Evolutionary conservation across 2,888 invertebrate species (phyloP).

Genomic region (Imbricaverruca yamaguchii): DNA sequence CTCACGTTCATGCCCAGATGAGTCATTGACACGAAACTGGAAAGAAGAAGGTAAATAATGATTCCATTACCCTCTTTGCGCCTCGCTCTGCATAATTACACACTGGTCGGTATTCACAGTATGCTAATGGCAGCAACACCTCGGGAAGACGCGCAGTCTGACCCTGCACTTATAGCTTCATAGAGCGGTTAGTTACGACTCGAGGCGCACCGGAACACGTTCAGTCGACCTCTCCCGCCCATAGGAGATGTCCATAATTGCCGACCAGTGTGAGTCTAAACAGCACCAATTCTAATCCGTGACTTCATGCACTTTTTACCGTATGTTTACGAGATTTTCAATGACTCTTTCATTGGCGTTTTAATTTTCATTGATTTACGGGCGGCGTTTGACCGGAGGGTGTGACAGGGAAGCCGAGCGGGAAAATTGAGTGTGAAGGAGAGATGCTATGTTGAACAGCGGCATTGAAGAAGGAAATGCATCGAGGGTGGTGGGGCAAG

Average conservation of each 20-base stretch:
- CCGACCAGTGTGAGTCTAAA: background rate
- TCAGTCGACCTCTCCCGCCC: background rate
- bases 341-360: slow-evolving; percentile 1
- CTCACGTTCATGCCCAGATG: background rate
- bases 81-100: background rate
- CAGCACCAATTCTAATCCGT: slow-evolving; percentile 1
- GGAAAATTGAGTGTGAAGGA: too few species aligned
- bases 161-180: slow-evolving; percentile 15
- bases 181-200: background rate
- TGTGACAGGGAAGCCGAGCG: background rate
- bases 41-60: background rate
- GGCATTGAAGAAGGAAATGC: too few species aligned
- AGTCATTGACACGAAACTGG: background rate
- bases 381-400: background rate
- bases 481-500: too few species aligned
- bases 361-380: background rate
- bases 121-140: slow-evolving; percentile 16
- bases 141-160: background rate
- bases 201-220: background rate
- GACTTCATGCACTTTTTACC: slow-evolving; percentile 3
- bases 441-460: too few species aligned
- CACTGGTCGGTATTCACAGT: background rate
- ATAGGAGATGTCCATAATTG: background rate
- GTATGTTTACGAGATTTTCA: background rate
- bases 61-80: background rate